phyloP scores from a whole-genome alignment of 1,140 invertebrate species.

The Dreissena rostriformis region DNA sequence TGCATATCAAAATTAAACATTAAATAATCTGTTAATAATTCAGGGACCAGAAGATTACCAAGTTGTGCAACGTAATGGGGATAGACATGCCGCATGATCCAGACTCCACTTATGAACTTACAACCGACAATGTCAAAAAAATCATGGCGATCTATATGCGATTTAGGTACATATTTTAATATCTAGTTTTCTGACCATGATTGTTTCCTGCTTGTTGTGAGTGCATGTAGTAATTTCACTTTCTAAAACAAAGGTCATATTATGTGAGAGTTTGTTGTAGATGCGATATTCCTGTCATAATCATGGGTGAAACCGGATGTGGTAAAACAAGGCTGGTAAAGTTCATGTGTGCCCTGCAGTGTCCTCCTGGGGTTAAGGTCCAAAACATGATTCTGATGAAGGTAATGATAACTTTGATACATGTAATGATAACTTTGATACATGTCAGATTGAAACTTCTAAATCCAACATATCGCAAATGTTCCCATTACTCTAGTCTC shows the following conservation, averaged over 20 bases:
- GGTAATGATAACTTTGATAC: conserved; percentile 1
- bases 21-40: neutral
- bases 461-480: too few species aligned
- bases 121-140: conserved; percentile 71
- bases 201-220: neutral
- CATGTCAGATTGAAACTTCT: too few species aligned
- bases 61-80: conserved; percentile 25
- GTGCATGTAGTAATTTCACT: neutral
- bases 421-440: too few species aligned
- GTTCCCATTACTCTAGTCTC: neutral
- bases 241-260: neutral
- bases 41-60: conserved; percentile 13
- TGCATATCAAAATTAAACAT: too few species aligned
- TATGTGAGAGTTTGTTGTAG: conserved; percentile 48
- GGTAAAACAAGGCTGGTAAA: conserved; percentile 67
- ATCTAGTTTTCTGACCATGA: neutral
- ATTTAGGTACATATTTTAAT: conserved; percentile 59
- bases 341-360: conserved; percentile 75
- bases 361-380: conserved; percentile 60
- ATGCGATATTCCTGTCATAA: conserved; percentile 78
- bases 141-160: conserved; percentile 73
- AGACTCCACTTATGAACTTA: conserved; percentile 16
- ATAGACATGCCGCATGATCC: conserved; percentile 25
- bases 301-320: conserved; percentile 75
- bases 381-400: conserved; percentile 76